Percentiles rank a stretch among this genome's conserved stretches.
These are phyloP conservation scores for Leguminivora glycinivorella DNA, from an alignment of 1,140 invertebrate genomes.

Conservation along the genomic window DNA sequence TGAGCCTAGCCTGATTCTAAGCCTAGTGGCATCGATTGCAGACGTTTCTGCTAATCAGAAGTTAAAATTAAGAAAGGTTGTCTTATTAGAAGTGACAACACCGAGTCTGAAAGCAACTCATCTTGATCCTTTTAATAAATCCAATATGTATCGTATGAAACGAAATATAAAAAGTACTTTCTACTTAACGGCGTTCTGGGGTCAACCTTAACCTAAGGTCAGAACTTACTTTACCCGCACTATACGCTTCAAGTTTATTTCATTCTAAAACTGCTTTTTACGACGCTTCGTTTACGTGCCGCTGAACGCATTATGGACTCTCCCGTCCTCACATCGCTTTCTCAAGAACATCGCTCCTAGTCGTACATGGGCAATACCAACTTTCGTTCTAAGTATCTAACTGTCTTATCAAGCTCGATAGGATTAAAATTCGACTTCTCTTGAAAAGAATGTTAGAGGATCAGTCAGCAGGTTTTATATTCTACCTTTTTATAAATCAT, in stretches of 20 bases:
- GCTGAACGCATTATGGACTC: conserved; percentile 25
- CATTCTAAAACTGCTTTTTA: conserved; percentile 15
- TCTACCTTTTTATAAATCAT: too few relatives aligned
- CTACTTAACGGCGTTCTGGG: not conserved
- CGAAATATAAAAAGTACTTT: not conserved
- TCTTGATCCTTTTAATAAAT: too few relatives aligned
- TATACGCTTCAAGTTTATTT: conserved; percentile 10
- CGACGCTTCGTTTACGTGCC: conserved; percentile 25
- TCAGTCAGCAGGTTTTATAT: too few relatives aligned
- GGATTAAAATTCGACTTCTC: conserved; percentile 1
- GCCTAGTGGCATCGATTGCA: too few relatives aligned
- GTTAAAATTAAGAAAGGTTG: too few relatives aligned
- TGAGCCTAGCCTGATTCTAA: too few relatives aligned
- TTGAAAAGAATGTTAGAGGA: not conserved
- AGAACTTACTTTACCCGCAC: not conserved
- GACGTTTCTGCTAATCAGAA: too few relatives aligned
- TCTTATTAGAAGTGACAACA: too few relatives aligned
- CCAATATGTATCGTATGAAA: too few relatives aligned
- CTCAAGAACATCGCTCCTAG: conserved; percentile 3
- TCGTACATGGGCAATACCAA: not conserved
- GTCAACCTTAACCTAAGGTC: not conserved
- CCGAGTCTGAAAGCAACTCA: too few relatives aligned
- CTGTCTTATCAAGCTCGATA: not conserved
- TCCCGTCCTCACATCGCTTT: not conserved
- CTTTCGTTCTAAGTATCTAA: not conserved